phyloP scores from a whole-genome alignment of 1,140 invertebrate genomes.

The Drosophila busckii region DNA sequence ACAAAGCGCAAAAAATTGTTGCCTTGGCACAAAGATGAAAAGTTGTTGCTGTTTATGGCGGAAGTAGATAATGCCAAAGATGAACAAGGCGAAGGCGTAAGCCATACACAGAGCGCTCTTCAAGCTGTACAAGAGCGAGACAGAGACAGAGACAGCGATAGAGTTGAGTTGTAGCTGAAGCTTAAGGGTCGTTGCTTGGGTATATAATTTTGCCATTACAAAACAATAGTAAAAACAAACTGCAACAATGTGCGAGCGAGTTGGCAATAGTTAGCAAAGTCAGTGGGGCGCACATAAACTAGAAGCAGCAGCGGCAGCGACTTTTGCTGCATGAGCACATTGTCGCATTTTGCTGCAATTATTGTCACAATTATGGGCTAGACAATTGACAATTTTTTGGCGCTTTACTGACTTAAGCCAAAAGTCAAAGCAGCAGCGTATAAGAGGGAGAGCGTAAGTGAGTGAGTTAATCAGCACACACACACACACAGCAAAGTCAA shows the following conservation, averaged over 20 bases:
- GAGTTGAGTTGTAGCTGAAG: slow-evolving; percentile 47
- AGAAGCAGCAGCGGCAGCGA: slow-evolving; percentile 17
- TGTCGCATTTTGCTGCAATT: slow-evolving; percentile 79
- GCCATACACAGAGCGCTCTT: slow-evolving; percentile 21
- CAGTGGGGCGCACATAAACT: slow-evolving; percentile 47
- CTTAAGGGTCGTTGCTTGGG: slow-evolving; percentile 67
- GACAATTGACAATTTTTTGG: slow-evolving; percentile 59
- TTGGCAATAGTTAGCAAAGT: not conserved
- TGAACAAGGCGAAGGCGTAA: slow-evolving; percentile 60
- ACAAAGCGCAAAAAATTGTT: slow-evolving; percentile 44
- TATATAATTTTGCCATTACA: slow-evolving; percentile 76
- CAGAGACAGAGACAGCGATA: not conserved
- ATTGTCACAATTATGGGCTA: slow-evolving; percentile 78
- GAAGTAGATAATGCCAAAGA: slow-evolving; percentile 76
- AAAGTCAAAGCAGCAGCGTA: not conserved
- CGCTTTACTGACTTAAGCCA: slow-evolving; percentile 30
- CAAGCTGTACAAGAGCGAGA: slow-evolving; percentile 9
- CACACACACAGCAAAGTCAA: slow-evolving; percentile 35
- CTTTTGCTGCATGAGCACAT: slow-evolving; percentile 52
- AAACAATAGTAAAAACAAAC: slow-evolving; percentile 77
- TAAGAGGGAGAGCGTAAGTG: not conserved
- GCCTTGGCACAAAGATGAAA: slow-evolving; percentile 72
- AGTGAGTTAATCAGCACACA: slow-evolving; percentile 24
- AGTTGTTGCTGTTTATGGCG: slow-evolving; percentile 76
- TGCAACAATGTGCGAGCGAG: slow-evolving; percentile 58